These are phyloP conservation scores for Podocnemis expansa DNA, from an alignment of 2,113 vertebrate species.

Conservation along the genomic window DNA sequence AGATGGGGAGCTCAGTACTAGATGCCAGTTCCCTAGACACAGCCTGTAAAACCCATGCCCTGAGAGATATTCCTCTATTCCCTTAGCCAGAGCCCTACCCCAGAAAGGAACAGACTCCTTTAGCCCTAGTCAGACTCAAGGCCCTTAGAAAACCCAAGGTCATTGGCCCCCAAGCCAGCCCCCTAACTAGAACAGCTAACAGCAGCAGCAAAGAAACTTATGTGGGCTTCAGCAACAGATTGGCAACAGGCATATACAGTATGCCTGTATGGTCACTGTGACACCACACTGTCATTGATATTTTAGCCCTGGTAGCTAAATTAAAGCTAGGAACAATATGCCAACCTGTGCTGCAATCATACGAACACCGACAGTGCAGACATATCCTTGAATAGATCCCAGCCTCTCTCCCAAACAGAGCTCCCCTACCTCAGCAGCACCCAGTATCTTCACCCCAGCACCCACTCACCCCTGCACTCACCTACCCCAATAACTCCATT, in stretches of 20 bases:
- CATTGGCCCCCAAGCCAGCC: background rate
- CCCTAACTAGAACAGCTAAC: background rate
- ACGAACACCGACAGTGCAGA: background rate
- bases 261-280: background rate
- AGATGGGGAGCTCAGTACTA: background rate
- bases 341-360: background rate
- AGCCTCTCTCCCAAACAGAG: background rate
- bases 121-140: background rate
- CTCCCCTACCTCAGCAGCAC: background rate
- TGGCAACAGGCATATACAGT: background rate
- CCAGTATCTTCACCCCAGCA: background rate
- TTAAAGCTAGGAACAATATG: background rate
- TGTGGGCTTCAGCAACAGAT: background rate
- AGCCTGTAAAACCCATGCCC: background rate
- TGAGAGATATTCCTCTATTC: too few relatives aligned
- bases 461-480: background rate
- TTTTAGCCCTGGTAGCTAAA: background rate
- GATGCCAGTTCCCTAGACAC: too few relatives aligned
- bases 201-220: background rate
- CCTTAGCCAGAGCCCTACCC: too few relatives aligned
- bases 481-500: too few relatives aligned
- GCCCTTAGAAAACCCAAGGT: background rate
- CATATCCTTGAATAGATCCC: background rate
- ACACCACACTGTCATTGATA: background rate
- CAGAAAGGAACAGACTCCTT: background rate